Base-by-base conservation (phyloP, 2,113 vertebrate genomes). In the cattle (Bos taurus) region DNA sequence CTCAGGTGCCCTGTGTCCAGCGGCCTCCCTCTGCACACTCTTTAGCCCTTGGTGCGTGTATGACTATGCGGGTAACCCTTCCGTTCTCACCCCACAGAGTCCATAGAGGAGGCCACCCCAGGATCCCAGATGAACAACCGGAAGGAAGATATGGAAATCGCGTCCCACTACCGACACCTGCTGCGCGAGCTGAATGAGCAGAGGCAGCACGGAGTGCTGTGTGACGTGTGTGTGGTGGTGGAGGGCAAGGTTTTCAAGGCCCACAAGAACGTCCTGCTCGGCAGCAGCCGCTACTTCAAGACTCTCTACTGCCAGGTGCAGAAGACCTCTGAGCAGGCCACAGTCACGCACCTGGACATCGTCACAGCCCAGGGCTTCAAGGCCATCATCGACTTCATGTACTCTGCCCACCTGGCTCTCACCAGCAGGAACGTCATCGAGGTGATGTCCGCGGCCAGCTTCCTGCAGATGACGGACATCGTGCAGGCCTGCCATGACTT, bases 331-430 rank as follows among this genome's bases (percentile, higher is more conserved):
- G 99, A 99, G 93, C 99, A 99, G 98, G 99, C 99, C 96, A 99
- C 99, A 0, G 99, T 99, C 98, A 99, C 99, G 28, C 99, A 99
- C 96, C 98, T 99, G 97, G 99, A 99, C 98, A 99, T 99, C 0
- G 99, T 99, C 95, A 99, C 99, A 0, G 99, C 99, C 1, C 99
- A 99, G 77, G 99, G 99, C 97, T 99, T 99, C 97, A 99, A 99
- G 98, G 99, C 99, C 88, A 99, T 99, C 98, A 99, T 99, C 85
- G 99, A 99, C 99, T 99, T 99, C 99, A 99, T 99, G 99, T 99
- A 99, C 78, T 99, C 99, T 0, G 99, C 99, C 0, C 99, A 99
- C 98, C 99, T 99, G 15, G 99, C 99, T 1, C 99, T 99, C 97
- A 99, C 99, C 98, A 99, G 99, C 98, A 99, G 99, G 96, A 99